phyloP scores from a whole-genome alignment of 2,888 invertebrate species.

The Campopleginae sp. region DNA sequence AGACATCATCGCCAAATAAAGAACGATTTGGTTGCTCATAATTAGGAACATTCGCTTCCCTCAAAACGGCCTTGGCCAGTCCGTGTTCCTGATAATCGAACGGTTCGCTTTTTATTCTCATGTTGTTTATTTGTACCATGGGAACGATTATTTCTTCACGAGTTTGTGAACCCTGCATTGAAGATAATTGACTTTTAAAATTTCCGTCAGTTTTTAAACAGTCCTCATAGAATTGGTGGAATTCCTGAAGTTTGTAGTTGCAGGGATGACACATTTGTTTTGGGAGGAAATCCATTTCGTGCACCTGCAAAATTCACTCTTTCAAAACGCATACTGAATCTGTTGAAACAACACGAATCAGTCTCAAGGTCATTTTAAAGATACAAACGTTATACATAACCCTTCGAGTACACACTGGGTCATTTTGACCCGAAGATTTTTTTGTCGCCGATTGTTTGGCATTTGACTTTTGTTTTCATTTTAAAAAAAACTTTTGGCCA shows the following conservation, averaged over 20 bases:
- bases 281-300: slow-evolving; percentile 81
- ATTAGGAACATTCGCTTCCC: slow-evolving; percentile 69
- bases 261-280: slow-evolving; percentile 82
- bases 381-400: not conserved
- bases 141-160: slow-evolving; percentile 72
- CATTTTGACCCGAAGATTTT: no score
- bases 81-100: slow-evolving; percentile 69
- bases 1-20: slow-evolving; percentile 60
- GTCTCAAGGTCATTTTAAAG: not conserved
- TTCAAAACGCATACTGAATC: not conserved
- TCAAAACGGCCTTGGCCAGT: slow-evolving; percentile 15
- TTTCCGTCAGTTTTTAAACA: slow-evolving; percentile 79
- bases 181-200: slow-evolving; percentile 80
- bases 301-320: slow-evolving; percentile 74
- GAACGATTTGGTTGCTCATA: slow-evolving; percentile 54
- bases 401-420: no score
- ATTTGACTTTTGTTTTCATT: no score
- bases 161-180: slow-evolving; percentile 77
- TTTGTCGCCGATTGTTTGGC: no score
- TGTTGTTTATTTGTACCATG: slow-evolving; percentile 81
- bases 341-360: not conserved
- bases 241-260: slow-evolving; percentile 81
- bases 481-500: no score
- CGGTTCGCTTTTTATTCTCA: slow-evolving; percentile 79
- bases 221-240: slow-evolving; percentile 80